A percentile compares a stretch with the other conserved stretches of the same genome.
Evolutionary conservation across 2,888 invertebrate genomes (phyloP).

Genomic region (Neocrepidodera transversa): DNA sequence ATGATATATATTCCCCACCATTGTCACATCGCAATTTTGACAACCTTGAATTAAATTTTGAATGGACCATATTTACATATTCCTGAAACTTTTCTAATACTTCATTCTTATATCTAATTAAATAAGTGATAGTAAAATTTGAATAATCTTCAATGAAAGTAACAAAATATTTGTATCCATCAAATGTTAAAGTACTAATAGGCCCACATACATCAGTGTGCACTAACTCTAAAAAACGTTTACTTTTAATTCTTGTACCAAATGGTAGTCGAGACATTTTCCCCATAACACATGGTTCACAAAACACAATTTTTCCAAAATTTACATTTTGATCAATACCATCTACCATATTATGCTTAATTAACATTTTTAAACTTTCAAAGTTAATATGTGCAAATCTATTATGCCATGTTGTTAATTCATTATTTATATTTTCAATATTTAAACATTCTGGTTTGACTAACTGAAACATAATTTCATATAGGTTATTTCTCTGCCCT

Average conservation of each 20-base stretch:
- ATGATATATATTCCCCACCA: constrained; percentile 33
- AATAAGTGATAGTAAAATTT: constrained; percentile 17
- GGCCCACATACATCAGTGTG: constrained; percentile 38
- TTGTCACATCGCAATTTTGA: constrained; percentile 23
- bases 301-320: constrained; percentile 31
- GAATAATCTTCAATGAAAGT: constrained; percentile 27
- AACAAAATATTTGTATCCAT: constrained; percentile 14
- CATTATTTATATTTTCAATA: constrained; percentile 22
- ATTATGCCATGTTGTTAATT: constrained; percentile 12
- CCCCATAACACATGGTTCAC: constrained; percentile 36
- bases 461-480: constrained; percentile 37
- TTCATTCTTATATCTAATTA: constrained; percentile 18
- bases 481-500: constrained; percentile 28
- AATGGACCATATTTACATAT: constrained; percentile 20
- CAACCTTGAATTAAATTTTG: constrained; percentile 22
- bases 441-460: constrained; percentile 25
- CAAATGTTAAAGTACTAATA: constrained; percentile 20
- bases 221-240: constrained; percentile 30
- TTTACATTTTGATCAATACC: constrained; percentile 33
- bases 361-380: constrained; percentile 13
- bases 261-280: constrained; percentile 35
- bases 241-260: constrained; percentile 33
- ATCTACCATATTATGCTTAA: constrained; percentile 19
- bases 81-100: constrained; percentile 15
- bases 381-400: constrained; percentile 7